These are phyloP conservation scores for Anarrhichthys ocellatus DNA, from an alignment of 2,113 vertebrate genomes.

Conservation along the genomic window DNA sequence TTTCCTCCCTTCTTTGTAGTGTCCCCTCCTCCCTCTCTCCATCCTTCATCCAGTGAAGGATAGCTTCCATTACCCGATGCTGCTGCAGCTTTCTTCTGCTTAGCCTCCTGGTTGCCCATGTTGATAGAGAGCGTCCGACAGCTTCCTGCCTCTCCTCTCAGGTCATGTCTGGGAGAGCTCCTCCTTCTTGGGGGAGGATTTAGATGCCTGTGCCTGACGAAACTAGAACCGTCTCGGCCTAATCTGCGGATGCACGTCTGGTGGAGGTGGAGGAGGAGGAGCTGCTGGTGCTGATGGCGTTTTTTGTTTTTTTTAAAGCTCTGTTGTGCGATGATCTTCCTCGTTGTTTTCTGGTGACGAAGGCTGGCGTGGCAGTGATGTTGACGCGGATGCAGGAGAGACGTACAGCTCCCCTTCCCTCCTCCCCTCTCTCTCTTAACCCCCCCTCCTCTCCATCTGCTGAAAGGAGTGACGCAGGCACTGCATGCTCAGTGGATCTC, in stretches of 20 bases:
- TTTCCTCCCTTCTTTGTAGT: slow-evolving; percentile 90
- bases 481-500: slow-evolving; percentile 52
- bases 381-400: slow-evolving; percentile 79
- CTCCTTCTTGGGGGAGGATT: slow-evolving; percentile 1
- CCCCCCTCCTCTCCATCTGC: slow-evolving; percentile 78
- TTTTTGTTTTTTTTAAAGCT: slow-evolving; percentile 33
- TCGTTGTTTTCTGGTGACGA: slow-evolving; percentile 75
- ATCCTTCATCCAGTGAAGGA: slow-evolving; percentile 84
- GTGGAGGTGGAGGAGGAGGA: slow-evolving; percentile 24
- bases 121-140: slow-evolving; percentile 53
- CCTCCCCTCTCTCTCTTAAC: slow-evolving; percentile 28
- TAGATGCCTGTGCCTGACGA: slow-evolving; percentile 32
- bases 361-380: slow-evolving; percentile 67
- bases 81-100: slow-evolving; percentile 86
- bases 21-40: slow-evolving; percentile 87
- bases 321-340: slow-evolving; percentile 30
- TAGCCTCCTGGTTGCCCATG: slow-evolving; percentile 98
- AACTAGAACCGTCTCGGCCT: slow-evolving; percentile 46
- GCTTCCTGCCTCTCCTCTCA: slow-evolving; percentile 75
- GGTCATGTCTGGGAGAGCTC: slow-evolving; percentile 80
- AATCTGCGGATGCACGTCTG: slow-evolving; percentile 32
- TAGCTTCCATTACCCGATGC: slow-evolving; percentile 83
- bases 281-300: slow-evolving; percentile 21
- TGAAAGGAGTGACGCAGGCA: slow-evolving; percentile 84
- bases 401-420: slow-evolving; percentile 75